These are phyloP conservation scores for Carabus problematicus DNA, from an alignment of 2,888 invertebrate species.

Conservation along the genomic window DNA sequence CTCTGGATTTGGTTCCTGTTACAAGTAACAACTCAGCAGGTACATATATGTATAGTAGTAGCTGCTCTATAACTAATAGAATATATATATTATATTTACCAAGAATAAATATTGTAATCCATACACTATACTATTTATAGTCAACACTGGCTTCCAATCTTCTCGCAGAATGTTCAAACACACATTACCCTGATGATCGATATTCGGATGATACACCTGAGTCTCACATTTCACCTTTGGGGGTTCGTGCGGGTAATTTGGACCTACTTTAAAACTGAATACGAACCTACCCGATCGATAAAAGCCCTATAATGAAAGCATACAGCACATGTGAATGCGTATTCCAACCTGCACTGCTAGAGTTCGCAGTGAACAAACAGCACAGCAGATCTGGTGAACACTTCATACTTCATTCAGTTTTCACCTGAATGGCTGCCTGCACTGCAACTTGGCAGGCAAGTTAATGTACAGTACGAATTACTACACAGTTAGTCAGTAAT, in stretches of 20 bases:
- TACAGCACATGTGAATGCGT: too few relatives aligned
- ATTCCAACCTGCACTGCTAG: too few relatives aligned
- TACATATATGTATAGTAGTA: not conserved
- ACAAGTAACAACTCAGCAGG: not conserved
- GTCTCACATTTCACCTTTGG: conserved; percentile 99
- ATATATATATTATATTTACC: conserved; percentile 64
- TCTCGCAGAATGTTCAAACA: conserved; percentile 96
- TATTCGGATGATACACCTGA: conserved; percentile 97
- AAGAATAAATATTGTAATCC: conserved; percentile 96
- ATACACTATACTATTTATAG: conserved; percentile 97
- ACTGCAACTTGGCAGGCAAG: too few relatives aligned
- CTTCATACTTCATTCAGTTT: too few relatives aligned
- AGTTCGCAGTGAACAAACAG: too few relatives aligned
- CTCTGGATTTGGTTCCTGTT: conserved; percentile 96
- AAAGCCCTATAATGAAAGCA: conserved; percentile 71
- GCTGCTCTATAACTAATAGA: too few relatives aligned
- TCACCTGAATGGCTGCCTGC: too few relatives aligned
- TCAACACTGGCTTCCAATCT: conserved; percentile 99
- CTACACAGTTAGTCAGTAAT: too few relatives aligned
- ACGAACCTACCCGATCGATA: conserved; percentile 93
- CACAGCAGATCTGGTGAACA: too few relatives aligned
- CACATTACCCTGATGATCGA: conserved; percentile 97
- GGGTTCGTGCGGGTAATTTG: conserved; percentile 97
- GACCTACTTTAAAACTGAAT: conserved; percentile 97
- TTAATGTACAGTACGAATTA: too few relatives aligned